These are phyloP conservation scores for Schrankia costaestrigalis DNA, from an alignment of 2,888 invertebrate genomes.

Conservation along the genomic window DNA sequence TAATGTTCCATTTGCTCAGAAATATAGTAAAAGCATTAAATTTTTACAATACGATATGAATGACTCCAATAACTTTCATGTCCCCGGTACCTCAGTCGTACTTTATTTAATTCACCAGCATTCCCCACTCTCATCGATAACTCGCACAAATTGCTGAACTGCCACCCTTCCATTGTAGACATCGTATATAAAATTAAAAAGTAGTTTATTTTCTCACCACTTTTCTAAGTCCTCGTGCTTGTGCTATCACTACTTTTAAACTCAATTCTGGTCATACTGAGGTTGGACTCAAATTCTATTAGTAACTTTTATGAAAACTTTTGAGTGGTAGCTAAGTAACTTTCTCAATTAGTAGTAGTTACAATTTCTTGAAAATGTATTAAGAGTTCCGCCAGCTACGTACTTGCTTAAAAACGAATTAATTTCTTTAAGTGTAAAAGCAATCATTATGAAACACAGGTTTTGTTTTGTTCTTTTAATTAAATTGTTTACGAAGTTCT, in stretches of 20 bases:
- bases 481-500: too few relatives aligned
- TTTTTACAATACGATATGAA: constrained; percentile 2
- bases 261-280: constrained; percentile 45
- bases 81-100: constrained; percentile 33
- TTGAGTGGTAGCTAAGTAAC: constrained; percentile 9
- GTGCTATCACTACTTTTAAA: constrained; percentile 39
- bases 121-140: constrained; percentile 41
- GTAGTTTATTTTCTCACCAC: constrained; percentile 56
- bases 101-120: constrained; percentile 56
- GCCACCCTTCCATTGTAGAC: constrained; percentile 46
- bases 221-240: constrained; percentile 31
- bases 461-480: too few relatives aligned
- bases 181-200: constrained; percentile 49
- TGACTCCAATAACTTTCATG: constrained; percentile 40
- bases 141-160: constrained; percentile 55
- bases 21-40: too few relatives aligned
- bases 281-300: constrained; percentile 25
- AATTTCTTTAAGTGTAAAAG: too few relatives aligned
- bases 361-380: constrained; percentile 9
- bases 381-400: constrained; percentile 5
- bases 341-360: constrained; percentile 22
- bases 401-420: too few relatives aligned
- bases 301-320: constrained; percentile 39
- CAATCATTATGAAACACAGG: background rate
- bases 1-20: too few relatives aligned